Conservation (phyloP, 2,797 vertebrate genomes). For the Capromys pilorides region DNA sequence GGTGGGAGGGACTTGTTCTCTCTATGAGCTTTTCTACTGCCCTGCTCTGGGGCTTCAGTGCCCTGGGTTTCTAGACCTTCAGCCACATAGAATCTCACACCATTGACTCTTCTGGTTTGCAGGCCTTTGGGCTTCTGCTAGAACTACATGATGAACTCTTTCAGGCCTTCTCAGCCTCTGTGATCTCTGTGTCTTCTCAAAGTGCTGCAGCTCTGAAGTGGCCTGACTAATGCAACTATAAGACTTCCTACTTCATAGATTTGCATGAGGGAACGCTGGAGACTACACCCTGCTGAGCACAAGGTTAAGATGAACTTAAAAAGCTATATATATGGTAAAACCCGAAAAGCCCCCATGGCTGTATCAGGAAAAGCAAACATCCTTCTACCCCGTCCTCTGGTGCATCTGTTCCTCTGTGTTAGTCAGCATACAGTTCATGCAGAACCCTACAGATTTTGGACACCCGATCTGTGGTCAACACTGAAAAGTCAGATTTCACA, state of each 20-base stretch:
- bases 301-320: not conserved
- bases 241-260: not conserved
- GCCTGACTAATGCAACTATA: not conserved
- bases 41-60: not conserved
- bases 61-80: not conserved
- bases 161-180: not conserved
- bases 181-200: not conserved
- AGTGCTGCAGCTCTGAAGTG: not conserved
- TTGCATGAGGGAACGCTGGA: rapidly evolving
- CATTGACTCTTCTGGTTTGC: not conserved
- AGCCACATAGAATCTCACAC: not conserved
- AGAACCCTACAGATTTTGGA: not conserved
- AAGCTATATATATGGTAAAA: not conserved
- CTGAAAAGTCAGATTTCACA: not conserved
- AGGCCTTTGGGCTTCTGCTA: not conserved
- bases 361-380: not conserved
- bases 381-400: not conserved
- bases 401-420: not conserved
- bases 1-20: not conserved
- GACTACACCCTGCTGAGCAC: not conserved
- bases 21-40: not conserved
- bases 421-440: no score
- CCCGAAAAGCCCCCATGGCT: not conserved
- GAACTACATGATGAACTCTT: not conserved
- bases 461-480: not conserved